These are phyloP conservation scores for Cephalophus harveyi DNA, from an alignment of 2,113 vertebrate species.

Conservation along the genomic window DNA sequence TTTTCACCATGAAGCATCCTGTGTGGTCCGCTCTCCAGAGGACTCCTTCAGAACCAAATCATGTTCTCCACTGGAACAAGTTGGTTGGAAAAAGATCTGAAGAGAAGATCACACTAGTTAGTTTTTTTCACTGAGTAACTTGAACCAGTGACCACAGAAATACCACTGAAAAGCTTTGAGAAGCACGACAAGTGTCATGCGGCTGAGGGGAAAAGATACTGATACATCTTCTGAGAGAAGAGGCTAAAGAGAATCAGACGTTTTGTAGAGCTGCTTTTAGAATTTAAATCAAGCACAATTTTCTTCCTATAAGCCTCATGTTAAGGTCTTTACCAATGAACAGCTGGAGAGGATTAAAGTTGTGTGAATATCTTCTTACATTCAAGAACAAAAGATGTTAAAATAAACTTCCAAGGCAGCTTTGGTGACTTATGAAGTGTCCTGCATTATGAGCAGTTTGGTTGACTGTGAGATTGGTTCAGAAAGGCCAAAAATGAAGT, in stretches of 20 bases:
- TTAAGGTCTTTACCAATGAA: conserved; percentile 1
- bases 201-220: not conserved
- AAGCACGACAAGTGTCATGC: not conserved
- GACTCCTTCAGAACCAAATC: not conserved
- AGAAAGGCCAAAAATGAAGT: conserved; percentile 48
- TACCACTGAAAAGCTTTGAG: not conserved
- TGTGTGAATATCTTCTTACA: conserved; percentile 34
- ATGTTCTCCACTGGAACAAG: not conserved
- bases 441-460: conserved; percentile 5
- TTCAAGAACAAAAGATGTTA: conserved; percentile 33
- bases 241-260: not conserved
- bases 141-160: not conserved
- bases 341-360: conserved; percentile 57
- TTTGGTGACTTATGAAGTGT: conserved; percentile 42
- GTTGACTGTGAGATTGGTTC: not conserved
- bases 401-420: conserved; percentile 51
- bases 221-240: not conserved
- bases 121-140: not conserved
- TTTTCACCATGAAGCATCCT: not conserved
- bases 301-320: not conserved
- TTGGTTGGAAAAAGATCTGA: not conserved
- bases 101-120: not conserved
- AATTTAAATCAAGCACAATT: not conserved
- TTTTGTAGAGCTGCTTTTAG: not conserved
- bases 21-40: not conserved